These are phyloP conservation scores for Drosophila miranda DNA, from an alignment of 1,140 invertebrate genomes.

Conservation along the genomic window DNA sequence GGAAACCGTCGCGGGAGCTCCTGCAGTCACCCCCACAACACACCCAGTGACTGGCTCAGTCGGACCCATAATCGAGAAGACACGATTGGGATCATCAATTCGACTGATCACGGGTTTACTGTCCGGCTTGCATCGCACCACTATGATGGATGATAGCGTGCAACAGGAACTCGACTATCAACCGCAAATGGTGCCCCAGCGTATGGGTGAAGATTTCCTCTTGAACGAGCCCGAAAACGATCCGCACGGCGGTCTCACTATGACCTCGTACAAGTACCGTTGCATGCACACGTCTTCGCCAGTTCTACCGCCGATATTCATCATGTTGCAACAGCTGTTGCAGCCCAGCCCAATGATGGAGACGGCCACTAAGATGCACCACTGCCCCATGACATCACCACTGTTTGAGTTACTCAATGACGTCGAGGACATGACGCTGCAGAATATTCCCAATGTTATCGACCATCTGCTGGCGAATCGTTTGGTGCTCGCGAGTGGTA, in stretches of 20 bases:
- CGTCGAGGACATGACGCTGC: conserved; percentile 42
- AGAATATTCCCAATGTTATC: conserved; percentile 34
- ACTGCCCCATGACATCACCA: conserved; percentile 8
- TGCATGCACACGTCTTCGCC: conserved; percentile 31
- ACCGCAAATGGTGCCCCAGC: neutral
- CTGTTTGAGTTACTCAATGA: conserved; percentile 44
- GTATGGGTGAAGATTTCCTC: neutral
- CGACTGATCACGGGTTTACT: too few relatives aligned
- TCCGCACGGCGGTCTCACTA: conserved; percentile 10
- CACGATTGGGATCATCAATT: too few relatives aligned
- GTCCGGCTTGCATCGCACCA: too few relatives aligned
- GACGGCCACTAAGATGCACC: too few relatives aligned
- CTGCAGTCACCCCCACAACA: too few relatives aligned
- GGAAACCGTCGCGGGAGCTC: too few relatives aligned
- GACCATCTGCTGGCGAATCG: conserved; percentile 33
- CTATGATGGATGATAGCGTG: conserved; percentile 58
- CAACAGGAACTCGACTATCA: conserved; percentile 56
- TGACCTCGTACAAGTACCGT: conserved; percentile 26
- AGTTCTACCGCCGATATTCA: conserved; percentile 51
- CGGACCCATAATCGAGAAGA: too few relatives aligned
- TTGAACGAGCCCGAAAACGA: neutral
- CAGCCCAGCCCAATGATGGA: conserved; percentile 32
- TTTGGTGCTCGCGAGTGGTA: conserved; percentile 7
- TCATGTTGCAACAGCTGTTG: conserved; percentile 48
- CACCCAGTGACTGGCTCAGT: too few relatives aligned